These are phyloP conservation scores for Morbakka virulenta DNA, from an alignment of 30 jellyfish, hydroid and myxozoan species.

Conservation along the genomic window DNA sequence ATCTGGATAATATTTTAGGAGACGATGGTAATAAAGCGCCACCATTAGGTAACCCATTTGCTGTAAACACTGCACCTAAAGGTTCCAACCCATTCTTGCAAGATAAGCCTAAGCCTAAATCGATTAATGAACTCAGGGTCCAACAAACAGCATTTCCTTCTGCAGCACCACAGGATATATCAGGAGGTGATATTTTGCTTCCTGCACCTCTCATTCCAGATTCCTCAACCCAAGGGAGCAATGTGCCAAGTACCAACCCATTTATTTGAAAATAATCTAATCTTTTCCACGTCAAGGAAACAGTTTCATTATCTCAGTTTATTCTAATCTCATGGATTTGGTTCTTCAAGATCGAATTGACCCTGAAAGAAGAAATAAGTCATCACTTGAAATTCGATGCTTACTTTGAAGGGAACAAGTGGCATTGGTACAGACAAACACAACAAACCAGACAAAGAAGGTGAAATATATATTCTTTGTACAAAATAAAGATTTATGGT, in stretches of 20 bases:
- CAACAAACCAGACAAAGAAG: no score
- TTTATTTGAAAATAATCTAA: background rate
- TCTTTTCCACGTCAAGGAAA: no score
- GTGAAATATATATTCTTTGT: no score
- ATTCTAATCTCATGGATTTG: no score
- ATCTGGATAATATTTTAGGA: conserved; percentile 81
- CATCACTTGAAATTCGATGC: no score
- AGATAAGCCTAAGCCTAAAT: conserved; percentile 97
- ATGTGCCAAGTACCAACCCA: background rate
- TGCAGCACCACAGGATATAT: conserved; percentile 20
- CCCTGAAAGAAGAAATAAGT: no score
- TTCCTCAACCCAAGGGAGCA: background rate
- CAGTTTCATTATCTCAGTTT: no score
- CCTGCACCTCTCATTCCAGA: conserved; percentile 84
- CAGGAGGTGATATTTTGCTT: conserved; percentile 54
- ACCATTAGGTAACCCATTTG: conserved; percentile 59
- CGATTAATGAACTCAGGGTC: conserved; percentile 87
- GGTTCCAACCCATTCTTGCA: conserved; percentile 86
- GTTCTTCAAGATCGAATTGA: no score
- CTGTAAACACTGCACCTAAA: conserved; percentile 54
- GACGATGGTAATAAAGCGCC: conserved; percentile 30
- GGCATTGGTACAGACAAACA: no score
- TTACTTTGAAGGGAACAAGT: no score
- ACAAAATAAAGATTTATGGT: no score
- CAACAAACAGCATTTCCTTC: conserved; percentile 58